Evolutionary conservation across 2,888 invertebrate genomes (phyloP).

Genomic region (Yponomeuta malinellus): DNA sequence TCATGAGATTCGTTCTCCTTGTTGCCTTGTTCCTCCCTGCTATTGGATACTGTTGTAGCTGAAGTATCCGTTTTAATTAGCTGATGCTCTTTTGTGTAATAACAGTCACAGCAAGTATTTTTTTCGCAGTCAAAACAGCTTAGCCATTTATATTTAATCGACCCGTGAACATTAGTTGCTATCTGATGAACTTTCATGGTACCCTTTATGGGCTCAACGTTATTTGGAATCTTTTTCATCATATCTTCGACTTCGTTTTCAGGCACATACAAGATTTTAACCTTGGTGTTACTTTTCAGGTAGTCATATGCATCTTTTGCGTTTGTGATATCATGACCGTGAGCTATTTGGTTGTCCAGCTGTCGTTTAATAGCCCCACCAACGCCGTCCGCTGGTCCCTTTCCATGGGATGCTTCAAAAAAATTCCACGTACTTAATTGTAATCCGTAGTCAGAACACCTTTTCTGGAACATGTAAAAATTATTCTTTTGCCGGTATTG

Average conservation of each 20-base stretch:
- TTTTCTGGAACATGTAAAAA: conserved; percentile 14
- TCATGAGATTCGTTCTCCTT: too few relatives aligned
- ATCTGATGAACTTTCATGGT: background rate
- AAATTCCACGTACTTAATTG: conserved; percentile 11
- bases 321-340: conserved; percentile 4
- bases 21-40: too few relatives aligned
- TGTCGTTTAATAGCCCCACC: background rate
- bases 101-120: too few relatives aligned
- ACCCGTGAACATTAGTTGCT: too few relatives aligned
- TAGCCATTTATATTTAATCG: too few relatives aligned
- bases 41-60: too few relatives aligned
- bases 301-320: conserved; percentile 1
- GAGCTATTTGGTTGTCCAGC: conserved; percentile 2
- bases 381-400: conserved; percentile 7
- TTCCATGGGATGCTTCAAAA: conserved; percentile 13
- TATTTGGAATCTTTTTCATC: background rate
- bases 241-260: background rate
- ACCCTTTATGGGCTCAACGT: background rate
- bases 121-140: too few relatives aligned
- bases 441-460: conserved; percentile 9
- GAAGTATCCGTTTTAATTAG: too few relatives aligned
- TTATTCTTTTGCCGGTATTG: conserved; percentile 18
- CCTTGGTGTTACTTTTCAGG: background rate
- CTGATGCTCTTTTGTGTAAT: too few relatives aligned
- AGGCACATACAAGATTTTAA: conserved; percentile 1